Percentiles rank a stretch among this genome's conserved stretches.
Evolutionary conservation across 2,113 vertebrate genomes (phyloP).

Genomic region (Onychorhynchus coronatus): DNA sequence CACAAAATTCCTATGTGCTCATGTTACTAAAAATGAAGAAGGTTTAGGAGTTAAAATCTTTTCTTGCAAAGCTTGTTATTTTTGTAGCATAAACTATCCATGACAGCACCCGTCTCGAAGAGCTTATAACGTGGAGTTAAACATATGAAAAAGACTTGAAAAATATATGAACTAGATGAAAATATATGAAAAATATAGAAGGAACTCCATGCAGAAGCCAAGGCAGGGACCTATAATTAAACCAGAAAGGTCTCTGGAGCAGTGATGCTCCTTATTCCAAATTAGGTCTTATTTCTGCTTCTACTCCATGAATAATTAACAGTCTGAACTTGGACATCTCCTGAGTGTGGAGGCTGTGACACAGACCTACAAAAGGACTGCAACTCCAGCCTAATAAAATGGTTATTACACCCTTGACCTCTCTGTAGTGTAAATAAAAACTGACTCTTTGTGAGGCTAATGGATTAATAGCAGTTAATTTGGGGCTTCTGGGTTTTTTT

Average conservation of each 20-base stretch:
- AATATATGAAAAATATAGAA: background rate
- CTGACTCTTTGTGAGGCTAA: background rate
- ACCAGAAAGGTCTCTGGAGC: background rate
- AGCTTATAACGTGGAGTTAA: background rate
- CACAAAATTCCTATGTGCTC: background rate
- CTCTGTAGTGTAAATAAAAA: background rate
- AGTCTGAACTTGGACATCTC: background rate
- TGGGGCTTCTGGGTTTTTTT: background rate
- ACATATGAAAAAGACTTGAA: background rate
- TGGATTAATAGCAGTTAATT: background rate
- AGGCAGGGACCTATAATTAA: background rate
- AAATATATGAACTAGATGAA: too few relatives aligned
- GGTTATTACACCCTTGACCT: background rate
- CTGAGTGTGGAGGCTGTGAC: background rate
- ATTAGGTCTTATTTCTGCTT: background rate
- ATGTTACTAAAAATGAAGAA: background rate
- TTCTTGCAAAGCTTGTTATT: background rate
- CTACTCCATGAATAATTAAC: background rate
- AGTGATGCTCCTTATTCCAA: background rate
- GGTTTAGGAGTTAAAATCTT: background rate
- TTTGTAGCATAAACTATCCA: background rate
- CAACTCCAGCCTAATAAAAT: background rate
- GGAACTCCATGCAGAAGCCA: background rate
- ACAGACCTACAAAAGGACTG: background rate
- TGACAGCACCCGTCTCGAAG: background rate